These are phyloP conservation scores for Psophia crepitans DNA, from an alignment of 2,113 vertebrate genomes.

Conservation along the genomic window DNA sequence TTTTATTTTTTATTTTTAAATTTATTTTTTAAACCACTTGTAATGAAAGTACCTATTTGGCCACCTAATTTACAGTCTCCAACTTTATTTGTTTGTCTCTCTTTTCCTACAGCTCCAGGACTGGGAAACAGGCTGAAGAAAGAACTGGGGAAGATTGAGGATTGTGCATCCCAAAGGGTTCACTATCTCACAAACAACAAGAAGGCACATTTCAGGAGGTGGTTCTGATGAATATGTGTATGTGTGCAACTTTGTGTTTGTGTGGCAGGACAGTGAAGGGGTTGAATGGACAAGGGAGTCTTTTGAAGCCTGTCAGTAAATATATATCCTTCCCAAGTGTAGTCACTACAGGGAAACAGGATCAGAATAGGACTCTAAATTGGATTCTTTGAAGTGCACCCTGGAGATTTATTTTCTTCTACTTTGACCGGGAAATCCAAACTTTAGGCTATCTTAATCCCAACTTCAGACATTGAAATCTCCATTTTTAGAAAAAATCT, in stretches of 20 bases:
- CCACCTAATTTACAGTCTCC: not conserved
- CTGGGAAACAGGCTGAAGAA: not conserved
- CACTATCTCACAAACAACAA: not conserved
- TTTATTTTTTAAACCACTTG: too few species aligned
- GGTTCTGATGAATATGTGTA: not conserved
- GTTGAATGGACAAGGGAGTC: not conserved
- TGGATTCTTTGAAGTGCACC: not conserved
- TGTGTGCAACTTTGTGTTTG: not conserved
- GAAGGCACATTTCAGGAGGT: not conserved
- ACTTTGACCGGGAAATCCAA: not conserved
- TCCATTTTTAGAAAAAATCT: not conserved
- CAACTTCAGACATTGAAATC: not conserved
- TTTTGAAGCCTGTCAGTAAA: not conserved
- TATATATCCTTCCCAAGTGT: not conserved
- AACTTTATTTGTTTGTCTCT: not conserved
- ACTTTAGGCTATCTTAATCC: not conserved
- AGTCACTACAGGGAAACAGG: not conserved
- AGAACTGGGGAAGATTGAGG: not conserved
- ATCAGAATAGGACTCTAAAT: not conserved
- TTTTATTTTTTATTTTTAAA: too few species aligned
- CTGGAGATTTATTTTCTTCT: not conserved
- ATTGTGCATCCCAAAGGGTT: not conserved
- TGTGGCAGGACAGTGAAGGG: not conserved
- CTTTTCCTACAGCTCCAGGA: not conserved
- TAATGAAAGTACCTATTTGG: not conserved